Percentiles rank a stretch among this genome's conserved stretches.
Evolutionary conservation across 2,113 vertebrate genomes (phyloP).

Genomic region (Brienomyrus brachyistius): DNA sequence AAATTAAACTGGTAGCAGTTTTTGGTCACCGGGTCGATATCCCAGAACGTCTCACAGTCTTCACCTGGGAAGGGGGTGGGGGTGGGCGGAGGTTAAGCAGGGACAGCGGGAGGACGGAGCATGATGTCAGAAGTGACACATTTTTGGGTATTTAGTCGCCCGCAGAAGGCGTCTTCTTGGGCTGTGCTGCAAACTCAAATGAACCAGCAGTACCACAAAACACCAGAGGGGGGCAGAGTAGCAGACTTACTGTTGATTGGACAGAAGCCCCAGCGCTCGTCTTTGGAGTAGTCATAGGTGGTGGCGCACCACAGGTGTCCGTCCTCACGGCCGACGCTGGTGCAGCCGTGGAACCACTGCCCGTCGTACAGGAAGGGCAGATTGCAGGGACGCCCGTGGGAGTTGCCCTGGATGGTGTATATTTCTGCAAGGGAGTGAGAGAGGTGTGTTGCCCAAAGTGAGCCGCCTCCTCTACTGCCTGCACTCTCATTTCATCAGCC

Average conservation of each 20-base stretch:
- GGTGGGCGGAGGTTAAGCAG: not conserved
- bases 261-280: conserved; percentile 94
- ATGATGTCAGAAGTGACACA: not conserved
- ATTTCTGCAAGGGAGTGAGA: conserved; percentile 65
- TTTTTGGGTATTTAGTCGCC: not conserved
- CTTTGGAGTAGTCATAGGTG: conserved; percentile 85
- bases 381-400: conserved; percentile 84
- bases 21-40: conserved; percentile 82
- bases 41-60: conserved; percentile 93
- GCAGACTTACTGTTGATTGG: conserved; percentile 82
- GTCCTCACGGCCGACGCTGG: conserved; percentile 81
- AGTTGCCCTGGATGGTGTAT: conserved; percentile 95
- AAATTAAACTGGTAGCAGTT: conserved; percentile 99
- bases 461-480: not conserved
- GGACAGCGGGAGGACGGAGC: not conserved
- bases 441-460: not conserved
- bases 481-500: not conserved
- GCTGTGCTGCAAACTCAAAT: not conserved
- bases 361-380: conserved; percentile 91
- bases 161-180: not conserved
- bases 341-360: conserved; percentile 91
- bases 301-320: conserved; percentile 95
- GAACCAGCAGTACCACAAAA: not conserved
- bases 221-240: not conserved
- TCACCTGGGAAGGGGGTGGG: conserved; percentile 33